A percentile compares a stretch with the other conserved stretches of the same genome.
phyloP scores from a whole-genome alignment of 1,140 invertebrate genomes.

The Drosophila arawakana region DNA sequence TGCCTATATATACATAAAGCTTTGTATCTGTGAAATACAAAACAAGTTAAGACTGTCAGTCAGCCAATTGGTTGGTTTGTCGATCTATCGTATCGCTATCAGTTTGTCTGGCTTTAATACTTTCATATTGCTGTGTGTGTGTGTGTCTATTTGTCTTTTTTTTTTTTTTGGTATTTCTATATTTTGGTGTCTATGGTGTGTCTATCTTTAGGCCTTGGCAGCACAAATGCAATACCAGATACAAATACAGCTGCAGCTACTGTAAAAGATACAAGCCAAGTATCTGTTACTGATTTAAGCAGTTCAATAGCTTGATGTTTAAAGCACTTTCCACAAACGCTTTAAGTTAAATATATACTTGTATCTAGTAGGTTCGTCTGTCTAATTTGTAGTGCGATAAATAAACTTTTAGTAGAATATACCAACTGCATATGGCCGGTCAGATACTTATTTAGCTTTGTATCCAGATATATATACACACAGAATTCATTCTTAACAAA shows the following conservation, averaged over 20 bases:
- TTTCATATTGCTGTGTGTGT: constrained; percentile 29
- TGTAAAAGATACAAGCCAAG: constrained; percentile 1
- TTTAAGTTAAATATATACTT: neutral
- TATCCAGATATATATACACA: constrained; percentile 7
- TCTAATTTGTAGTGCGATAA: constrained; percentile 17
- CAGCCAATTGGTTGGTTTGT: constrained; percentile 42
- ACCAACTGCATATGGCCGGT: constrained; percentile 19
- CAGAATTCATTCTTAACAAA: constrained; percentile 75
- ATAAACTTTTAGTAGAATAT: constrained; percentile 26
- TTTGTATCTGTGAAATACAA: constrained; percentile 19
- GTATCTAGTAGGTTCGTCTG: neutral
- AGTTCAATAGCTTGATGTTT: constrained; percentile 5
- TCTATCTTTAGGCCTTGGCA: constrained; percentile 6
- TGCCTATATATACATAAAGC: constrained; percentile 5
- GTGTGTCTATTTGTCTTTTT: constrained; percentile 4
- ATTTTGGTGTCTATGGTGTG: constrained; percentile 17
- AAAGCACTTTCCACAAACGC: constrained; percentile 14
- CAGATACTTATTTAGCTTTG: constrained; percentile 13
- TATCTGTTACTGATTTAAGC: constrained; percentile 4
- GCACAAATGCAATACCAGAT: constrained; percentile 7
- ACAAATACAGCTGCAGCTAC: constrained; percentile 12
- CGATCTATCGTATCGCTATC: constrained; percentile 44
- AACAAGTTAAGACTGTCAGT: constrained; percentile 48
- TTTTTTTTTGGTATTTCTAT: too few species aligned
- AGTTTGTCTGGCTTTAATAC: constrained; percentile 58